Base-by-base conservation (phyloP, 2,113 vertebrate species). In the Cynoglossus semilaevis region DNA sequence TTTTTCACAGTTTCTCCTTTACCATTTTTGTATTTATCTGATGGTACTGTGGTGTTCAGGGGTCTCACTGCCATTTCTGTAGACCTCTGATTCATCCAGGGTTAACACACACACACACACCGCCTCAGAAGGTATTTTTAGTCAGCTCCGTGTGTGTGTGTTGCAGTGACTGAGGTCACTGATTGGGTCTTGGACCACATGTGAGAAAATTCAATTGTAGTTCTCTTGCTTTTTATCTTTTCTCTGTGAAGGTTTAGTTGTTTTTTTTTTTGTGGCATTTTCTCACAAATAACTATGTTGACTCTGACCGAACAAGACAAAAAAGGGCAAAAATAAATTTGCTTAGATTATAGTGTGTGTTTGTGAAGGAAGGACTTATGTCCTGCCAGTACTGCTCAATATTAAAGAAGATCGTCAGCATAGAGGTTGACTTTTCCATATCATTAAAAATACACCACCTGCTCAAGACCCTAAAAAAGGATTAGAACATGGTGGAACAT, bases 41-140 rank as follows among this genome's bases (percentile, higher is more conserved):
- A 29, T 41, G 56, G 60, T 63, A 51, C 36, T n/a, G n/a, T n/a
- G 17, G 59, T 59, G 72, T 72, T 77, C 74, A 76, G 79, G 61
- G 76, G 75, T 49, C 73, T 42, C 15, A 15, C 53, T 54, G 47
- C 66, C 67, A 61, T 79, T 51, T 42, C 51, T 67, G 65, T 17
- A 18, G 55, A 61, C 45, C 51, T 73, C 51, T 49, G 46, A 58
- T 72, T 67, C 46, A 7, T 56, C 34, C 8, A 12, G 13, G 59
- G 62, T 40, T 6, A 40, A 62, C 16, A 44, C 59, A n/a, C n/a
- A n/a, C n/a, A n/a, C 37, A 59, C 1, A 1, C 18, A 17, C 38
- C 1, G 18, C 19, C 38, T 63, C 43, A 54, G 40, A 63, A 63
- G 53, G 51, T 79, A 70, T 77, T 82, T 78, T 77, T 84, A 64